phyloP scores from a whole-genome alignment of 2,797 vertebrate genomes.

The Mycteria americana region DNA sequence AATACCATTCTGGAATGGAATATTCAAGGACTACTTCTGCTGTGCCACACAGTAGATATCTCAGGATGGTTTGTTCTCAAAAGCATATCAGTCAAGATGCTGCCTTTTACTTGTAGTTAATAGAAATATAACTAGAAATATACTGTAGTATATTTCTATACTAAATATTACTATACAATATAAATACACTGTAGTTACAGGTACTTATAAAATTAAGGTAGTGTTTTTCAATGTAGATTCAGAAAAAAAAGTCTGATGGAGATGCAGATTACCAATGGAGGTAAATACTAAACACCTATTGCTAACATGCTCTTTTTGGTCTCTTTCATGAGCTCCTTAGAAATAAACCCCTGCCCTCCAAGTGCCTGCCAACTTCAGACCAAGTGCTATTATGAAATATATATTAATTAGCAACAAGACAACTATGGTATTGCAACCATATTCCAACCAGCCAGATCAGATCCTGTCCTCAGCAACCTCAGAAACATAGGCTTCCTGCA shows the following conservation, averaged over 20 bases:
- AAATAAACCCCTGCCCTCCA: not conserved
- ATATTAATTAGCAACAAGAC: slow-evolving; percentile 41
- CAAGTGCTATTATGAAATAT: not conserved
- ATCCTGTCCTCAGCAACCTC: not conserved
- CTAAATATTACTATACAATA: not conserved
- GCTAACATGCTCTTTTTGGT: not conserved
- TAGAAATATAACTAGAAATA: not conserved
- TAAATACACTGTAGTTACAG: not conserved
- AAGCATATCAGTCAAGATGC: not conserved
- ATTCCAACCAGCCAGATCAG: not conserved
- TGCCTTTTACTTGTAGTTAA: not conserved
- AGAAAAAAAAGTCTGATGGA: not conserved
- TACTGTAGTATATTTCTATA: not conserved
- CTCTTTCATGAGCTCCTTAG: not conserved
- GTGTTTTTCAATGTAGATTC: not conserved
- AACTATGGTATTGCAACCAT: not conserved
- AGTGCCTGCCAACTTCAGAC: not conserved
- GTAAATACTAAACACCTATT: not conserved
- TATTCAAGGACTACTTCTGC: not conserved
- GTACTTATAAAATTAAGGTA: not conserved
- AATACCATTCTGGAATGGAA: not conserved
- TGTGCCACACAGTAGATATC: not conserved
- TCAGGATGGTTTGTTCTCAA: not conserved
- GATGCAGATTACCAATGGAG: not conserved
- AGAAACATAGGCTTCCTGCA: not conserved